Base-by-base conservation (phyloP, 37 sponge, comb jelly and placozoan species). In the Chondrosia reniformis region DNA sequence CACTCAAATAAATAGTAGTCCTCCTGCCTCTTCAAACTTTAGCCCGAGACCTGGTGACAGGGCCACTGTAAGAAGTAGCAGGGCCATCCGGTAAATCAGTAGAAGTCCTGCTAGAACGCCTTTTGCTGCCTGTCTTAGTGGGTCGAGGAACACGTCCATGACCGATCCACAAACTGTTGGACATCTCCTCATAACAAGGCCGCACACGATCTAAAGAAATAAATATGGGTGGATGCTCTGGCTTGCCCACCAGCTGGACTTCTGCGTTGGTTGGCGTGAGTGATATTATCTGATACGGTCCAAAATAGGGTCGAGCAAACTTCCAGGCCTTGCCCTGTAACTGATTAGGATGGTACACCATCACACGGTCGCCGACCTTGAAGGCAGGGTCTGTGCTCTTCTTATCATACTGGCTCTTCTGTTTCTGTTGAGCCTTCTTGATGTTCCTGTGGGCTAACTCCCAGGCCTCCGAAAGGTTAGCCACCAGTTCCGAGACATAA, bases 401-500 rank as follows among this genome's bases (percentile, higher is more conserved):
- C 61, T 59, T 59, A 13, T 59, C 61, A 13, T 59, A 59, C 61
- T 13, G 22, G 28, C 6, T 6, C 22, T 59, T 59, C n/a, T 59
- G 61, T 59, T 59, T 59, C 30, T 25, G 6, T 13, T 59, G 61
- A 5, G 61, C 61, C 4, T 6, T 59, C 61, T 59, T 59, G n/a
- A 59, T 59, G 61, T 59, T 59, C 30, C 28, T 30, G 28, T 59
- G 61, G 61, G 61, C 61, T 30, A 59, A 59, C 22, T 13, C 28
- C 61, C 61, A 59, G 8, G 61, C 61, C 7, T 59, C 61, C 6
- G 61, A 59, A 5, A 59, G 61, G 61, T 59, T 59, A 30, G 61
- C 9, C 22, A 59, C 61, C n/a, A 59, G 17, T 13, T 59, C 61
- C 61, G n/a, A 25, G 8, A 30, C 61, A 59, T 59, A 59, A 13